These are phyloP conservation scores for Polietes domitor DNA, from an alignment of 2,888 invertebrate species.

Conservation along the genomic window DNA sequence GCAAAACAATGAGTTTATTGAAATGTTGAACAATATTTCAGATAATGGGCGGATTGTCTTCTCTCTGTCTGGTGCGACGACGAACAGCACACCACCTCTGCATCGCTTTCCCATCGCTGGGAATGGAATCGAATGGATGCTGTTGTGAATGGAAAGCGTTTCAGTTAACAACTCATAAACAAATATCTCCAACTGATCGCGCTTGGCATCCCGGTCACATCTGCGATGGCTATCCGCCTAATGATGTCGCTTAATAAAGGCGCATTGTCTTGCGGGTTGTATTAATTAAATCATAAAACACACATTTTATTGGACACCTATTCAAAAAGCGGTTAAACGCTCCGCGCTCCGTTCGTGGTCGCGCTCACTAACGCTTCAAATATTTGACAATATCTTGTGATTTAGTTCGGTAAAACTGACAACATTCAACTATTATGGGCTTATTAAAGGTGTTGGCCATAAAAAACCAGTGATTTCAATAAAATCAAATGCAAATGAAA, in stretches of 20 bases:
- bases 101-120: slow-evolving; percentile 9
- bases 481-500: slow-evolving; percentile 53
- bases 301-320: slow-evolving; percentile 33
- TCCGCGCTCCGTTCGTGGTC: neutral
- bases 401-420: slow-evolving; percentile 34
- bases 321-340: neutral
- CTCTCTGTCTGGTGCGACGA: slow-evolving; percentile 4
- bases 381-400: slow-evolving; percentile 48
- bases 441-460: slow-evolving; percentile 54
- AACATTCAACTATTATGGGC: slow-evolving; percentile 41
- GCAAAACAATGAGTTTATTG: neutral
- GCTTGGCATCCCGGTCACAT: neutral
- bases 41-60: slow-evolving; percentile 10
- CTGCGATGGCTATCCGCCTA: neutral
- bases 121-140: neutral
- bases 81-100: neutral
- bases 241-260: slow-evolving; percentile 46
- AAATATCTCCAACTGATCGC: neutral
- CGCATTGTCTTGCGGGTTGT: slow-evolving; percentile 41
- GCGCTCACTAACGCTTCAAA: neutral
- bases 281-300: slow-evolving; percentile 57
- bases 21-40: neutral
- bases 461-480: slow-evolving; percentile 59
- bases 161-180: slow-evolving; percentile 30
- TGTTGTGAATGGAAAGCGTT: slow-evolving; percentile 10